Conservation (phyloP, 2,888 invertebrate genomes). For the Argyresthia albistria region DNA sequence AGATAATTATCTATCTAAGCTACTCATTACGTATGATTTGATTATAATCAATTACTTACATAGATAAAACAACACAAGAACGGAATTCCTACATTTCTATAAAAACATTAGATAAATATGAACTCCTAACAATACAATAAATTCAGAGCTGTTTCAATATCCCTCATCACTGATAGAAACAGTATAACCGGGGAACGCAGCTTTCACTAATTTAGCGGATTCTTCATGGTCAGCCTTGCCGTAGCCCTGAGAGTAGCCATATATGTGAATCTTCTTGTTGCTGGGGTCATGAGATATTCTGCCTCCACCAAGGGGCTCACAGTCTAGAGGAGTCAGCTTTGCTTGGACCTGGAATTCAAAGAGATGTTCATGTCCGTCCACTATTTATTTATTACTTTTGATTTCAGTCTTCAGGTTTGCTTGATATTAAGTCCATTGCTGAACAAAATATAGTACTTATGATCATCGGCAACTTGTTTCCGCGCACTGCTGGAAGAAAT, state of each 20-base stretch:
- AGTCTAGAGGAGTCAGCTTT: slow-evolving; percentile 69
- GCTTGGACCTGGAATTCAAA: slow-evolving; percentile 41
- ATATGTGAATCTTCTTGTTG: slow-evolving; percentile 86
- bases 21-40: no score
- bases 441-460: no score
- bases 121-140: no score
- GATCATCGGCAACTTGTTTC: no score
- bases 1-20: no score
- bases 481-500: no score
- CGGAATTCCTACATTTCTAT: no score
- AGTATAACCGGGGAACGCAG: slow-evolving; percentile 80
- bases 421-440: neutral
- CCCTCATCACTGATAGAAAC: slow-evolving; percentile 91
- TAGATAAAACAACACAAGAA: no score
- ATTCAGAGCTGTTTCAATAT: slow-evolving; percentile 59
- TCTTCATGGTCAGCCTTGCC: slow-evolving; percentile 92
- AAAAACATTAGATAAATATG: no score
- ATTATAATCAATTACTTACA: no score
- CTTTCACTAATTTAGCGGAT: slow-evolving; percentile 82
- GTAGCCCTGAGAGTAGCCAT: slow-evolving; percentile 94
- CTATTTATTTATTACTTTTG: neutral
- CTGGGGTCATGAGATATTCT: slow-evolving; percentile 88
- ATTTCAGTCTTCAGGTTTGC: neutral
- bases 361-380: neutral
- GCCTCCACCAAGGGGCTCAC: slow-evolving; percentile 93